These are phyloP conservation scores for Plecturocebus donacophilus DNA, from an alignment of 2,113 vertebrate genomes.

Conservation along the genomic window DNA sequence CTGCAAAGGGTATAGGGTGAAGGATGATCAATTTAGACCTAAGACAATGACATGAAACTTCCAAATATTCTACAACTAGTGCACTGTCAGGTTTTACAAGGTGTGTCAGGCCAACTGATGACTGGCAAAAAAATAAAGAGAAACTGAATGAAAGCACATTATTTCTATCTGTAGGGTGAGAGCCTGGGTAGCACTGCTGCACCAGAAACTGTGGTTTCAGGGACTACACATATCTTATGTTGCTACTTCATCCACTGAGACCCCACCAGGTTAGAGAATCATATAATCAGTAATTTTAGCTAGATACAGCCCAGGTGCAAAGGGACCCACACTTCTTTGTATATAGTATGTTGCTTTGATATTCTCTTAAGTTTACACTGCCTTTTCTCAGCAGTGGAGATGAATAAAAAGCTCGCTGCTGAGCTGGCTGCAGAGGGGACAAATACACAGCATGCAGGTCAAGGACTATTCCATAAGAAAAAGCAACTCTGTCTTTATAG, in stretches of 20 bases:
- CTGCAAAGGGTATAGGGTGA: not conserved
- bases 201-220: not conserved
- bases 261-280: not conserved
- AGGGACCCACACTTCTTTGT: conserved; percentile 34
- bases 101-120: not conserved
- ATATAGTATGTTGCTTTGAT: conserved; percentile 17
- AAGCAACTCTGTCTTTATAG: conserved; percentile 57
- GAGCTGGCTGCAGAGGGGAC: conserved; percentile 47
- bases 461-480: conserved; percentile 45
- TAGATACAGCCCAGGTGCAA: not conserved
- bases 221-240: not conserved
- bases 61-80: not conserved
- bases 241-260: not conserved
- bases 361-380: conserved; percentile 46
- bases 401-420: conserved; percentile 42
- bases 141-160: not conserved
- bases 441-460: conserved; percentile 60
- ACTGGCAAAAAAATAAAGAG: not conserved
- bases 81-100: not conserved
- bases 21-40: not conserved
- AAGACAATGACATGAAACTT: not conserved
- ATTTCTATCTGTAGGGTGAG: not conserved
- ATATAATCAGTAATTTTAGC: conserved; percentile 30
- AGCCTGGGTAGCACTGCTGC: not conserved
- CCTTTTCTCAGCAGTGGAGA: conserved; percentile 26